phyloP scores from a whole-genome alignment of 2,888 invertebrate genomes.

The Spodoptera littoralis region DNA sequence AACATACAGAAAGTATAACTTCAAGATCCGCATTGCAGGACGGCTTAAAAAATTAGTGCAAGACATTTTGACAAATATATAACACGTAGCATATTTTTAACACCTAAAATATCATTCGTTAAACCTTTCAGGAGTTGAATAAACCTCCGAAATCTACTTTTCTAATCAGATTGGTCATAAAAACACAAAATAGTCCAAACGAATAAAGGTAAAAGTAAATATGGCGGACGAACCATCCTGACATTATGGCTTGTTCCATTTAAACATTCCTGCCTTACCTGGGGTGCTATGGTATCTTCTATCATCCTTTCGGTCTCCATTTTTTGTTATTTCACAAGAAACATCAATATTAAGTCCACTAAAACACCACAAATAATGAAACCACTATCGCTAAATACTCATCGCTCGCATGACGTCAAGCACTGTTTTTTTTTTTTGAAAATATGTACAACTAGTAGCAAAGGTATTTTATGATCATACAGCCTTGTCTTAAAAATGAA shows the following conservation, averaged over 20 bases:
- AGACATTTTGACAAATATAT: slow-evolving; percentile 18
- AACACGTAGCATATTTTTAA: slow-evolving; percentile 24
- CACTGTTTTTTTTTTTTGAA: slow-evolving; percentile 64
- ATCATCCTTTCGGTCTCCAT: slow-evolving; percentile 97
- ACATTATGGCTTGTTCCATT: slow-evolving; percentile 82
- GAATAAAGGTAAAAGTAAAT: slow-evolving; percentile 76
- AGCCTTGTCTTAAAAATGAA: slow-evolving; percentile 9
- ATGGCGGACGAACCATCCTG: slow-evolving; percentile 85
- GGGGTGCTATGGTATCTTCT: slow-evolving; percentile 90
- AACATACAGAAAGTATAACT: slow-evolving; percentile 38
- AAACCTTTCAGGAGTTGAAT: slow-evolving; percentile 18
- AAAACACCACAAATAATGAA: slow-evolving; percentile 79
- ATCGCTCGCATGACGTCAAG: slow-evolving; percentile 86
- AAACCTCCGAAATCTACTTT: slow-evolving; percentile 37
- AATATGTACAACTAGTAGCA: slow-evolving; percentile 37
- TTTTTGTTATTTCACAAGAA: slow-evolving; percentile 92
- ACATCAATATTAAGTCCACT: slow-evolving; percentile 83
- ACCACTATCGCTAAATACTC: slow-evolving; percentile 80
- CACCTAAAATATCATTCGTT: slow-evolving; percentile 14
- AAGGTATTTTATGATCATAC: slow-evolving; percentile 25
- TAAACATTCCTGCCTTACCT: slow-evolving; percentile 77
- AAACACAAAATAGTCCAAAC: slow-evolving; percentile 72
- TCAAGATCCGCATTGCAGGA: slow-evolving; percentile 76
- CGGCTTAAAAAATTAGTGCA: slow-evolving; percentile 36
- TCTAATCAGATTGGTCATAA: slow-evolving; percentile 55